Percentiles rank a stretch among this genome's conserved stretches.
Conservation (phyloP, 2,888 invertebrate genomes). For the Hyalella azteca region DNA sequence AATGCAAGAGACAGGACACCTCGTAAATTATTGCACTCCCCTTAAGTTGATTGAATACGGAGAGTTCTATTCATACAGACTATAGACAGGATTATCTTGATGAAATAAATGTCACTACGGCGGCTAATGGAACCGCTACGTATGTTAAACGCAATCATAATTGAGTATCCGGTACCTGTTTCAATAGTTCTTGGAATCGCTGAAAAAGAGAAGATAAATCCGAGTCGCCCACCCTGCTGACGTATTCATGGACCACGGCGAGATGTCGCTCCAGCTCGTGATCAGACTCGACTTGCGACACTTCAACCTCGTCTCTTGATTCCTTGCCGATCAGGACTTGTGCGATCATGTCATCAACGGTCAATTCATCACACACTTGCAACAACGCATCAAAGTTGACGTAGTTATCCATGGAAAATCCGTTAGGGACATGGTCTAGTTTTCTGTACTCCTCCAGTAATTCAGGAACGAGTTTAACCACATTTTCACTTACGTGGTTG, state of each 20-base stretch:
- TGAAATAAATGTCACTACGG: too few relatives aligned
- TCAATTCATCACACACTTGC: constrained; percentile 19
- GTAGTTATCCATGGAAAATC: background rate
- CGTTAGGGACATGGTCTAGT: background rate
- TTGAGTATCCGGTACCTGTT: too few relatives aligned
- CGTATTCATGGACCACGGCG: background rate
- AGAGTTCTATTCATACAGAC: too few relatives aligned
- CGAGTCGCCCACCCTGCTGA: background rate
- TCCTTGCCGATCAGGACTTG: background rate
- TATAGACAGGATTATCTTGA: too few relatives aligned
- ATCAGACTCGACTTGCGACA: background rate
- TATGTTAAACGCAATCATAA: too few relatives aligned
- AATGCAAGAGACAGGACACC: too few relatives aligned
- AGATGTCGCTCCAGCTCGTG: background rate
- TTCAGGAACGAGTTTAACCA: background rate
- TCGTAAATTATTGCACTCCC: too few relatives aligned
- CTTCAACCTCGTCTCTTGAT: background rate
- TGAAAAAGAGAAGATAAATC: background rate
- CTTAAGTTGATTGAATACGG: too few relatives aligned
- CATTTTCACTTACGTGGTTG: constrained; percentile 21
- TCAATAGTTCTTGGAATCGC: background rate
- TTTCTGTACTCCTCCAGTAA: background rate
- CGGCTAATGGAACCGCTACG: too few relatives aligned
- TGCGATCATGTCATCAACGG: constrained; percentile 26
- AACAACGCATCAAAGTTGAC: background rate